These are phyloP conservation scores for Marisa cornuarietis DNA, from an alignment of 1,140 invertebrate genomes.

Conservation along the genomic window DNA sequence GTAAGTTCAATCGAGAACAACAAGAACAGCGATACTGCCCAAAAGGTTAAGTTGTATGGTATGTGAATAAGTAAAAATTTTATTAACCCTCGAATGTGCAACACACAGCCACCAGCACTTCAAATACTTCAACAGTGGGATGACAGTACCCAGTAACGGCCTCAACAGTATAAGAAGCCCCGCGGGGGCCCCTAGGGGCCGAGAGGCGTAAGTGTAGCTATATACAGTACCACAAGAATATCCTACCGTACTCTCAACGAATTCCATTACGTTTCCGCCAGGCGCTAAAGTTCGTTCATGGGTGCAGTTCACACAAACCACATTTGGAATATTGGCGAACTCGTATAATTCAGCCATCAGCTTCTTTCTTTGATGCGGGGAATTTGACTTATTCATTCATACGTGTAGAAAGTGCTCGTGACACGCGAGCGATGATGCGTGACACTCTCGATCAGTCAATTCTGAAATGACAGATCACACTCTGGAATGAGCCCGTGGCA, in stretches of 20 bases:
- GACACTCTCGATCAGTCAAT: constrained; percentile 25
- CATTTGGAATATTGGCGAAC: constrained; percentile 58
- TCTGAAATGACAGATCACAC: constrained; percentile 28
- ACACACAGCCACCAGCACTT: no score
- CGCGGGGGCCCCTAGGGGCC: no score
- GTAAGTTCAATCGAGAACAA: no score
- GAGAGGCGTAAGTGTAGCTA: no score
- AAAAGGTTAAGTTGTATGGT: no score
- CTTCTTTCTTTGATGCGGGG: background rate
- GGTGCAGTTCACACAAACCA: constrained; percentile 69
- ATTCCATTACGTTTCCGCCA: constrained; percentile 63
- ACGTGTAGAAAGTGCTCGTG: background rate
- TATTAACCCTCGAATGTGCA: no score
- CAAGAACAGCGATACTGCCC: no score
- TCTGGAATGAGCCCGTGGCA: constrained; percentile 30
- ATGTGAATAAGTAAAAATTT: no score
- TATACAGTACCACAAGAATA: no score
- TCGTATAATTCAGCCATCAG: constrained; percentile 22
- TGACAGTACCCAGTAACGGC: no score
- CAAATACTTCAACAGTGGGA: no score
- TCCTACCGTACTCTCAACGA: constrained; percentile 71
- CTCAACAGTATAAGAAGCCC: no score
- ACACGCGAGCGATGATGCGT: constrained; percentile 19
- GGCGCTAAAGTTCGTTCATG: constrained; percentile 67
- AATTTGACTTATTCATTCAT: constrained; percentile 6